Evolutionary conservation across 2,888 invertebrate species (phyloP), one percentile per base, ranked within the genome.

Genomic region (Acleris emargana): DNA sequence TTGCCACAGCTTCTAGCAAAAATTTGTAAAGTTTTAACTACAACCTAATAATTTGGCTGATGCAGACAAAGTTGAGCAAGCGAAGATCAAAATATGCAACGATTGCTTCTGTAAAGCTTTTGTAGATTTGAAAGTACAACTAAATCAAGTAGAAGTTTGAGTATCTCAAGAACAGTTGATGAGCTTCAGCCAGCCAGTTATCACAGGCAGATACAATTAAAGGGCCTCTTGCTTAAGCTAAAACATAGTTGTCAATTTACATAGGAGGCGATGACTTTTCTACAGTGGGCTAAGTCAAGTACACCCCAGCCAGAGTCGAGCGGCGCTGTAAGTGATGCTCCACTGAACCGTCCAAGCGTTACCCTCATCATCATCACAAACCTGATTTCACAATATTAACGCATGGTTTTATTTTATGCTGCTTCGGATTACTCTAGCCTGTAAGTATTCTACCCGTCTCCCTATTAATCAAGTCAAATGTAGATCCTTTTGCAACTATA

Each of bases 221-320:
- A 67, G 16, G 63, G 67, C 71, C 62, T 80, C 80, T 79, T 77
- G 90, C 90, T 90, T 89, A 71, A 77, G 86, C 86, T 87, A 82
- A 38, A 84, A 87, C 73, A 61, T 77, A 81, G 75, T 73, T 84
- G 74, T 82, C 81, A 77, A 83, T 90, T 84, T 87, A 82, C 78
- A 72, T 91, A 92, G 92, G 92, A 92, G 89, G 90, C 91, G 89
- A 82, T 89, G 80, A 86, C 88, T 84, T 88, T 91, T 76, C 82
- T 89, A 73, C 86, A 88, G 74, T 84, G 89, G 88, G 84, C 87
- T 76, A 90, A 84, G 74, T 85, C 89, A 70, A 90, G 89, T 71
- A 82, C 81, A 75, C 87, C 91, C 69, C 84, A 88, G 73, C 86
- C 89, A 77, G 93, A 84, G 74, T 75, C 87, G 76, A 90, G 91